Conservation (phyloP, 2,888 invertebrate species). For the Apantesis nais region DNA sequence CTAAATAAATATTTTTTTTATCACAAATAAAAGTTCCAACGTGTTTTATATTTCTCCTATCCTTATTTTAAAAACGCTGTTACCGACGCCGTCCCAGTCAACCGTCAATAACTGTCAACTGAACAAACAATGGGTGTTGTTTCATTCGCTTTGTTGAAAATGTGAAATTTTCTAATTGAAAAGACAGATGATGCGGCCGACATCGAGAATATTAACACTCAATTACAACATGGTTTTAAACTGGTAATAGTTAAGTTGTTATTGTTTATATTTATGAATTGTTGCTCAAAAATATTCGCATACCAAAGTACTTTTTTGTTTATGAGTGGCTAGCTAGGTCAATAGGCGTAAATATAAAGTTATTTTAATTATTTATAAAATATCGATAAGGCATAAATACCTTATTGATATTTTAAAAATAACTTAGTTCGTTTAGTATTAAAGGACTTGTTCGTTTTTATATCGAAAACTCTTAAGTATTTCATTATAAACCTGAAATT, state of each 20-base stretch:
- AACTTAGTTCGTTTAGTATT: no score
- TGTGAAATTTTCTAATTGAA: constrained; percentile 4
- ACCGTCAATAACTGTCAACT: constrained; percentile 13
- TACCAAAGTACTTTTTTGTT: not conserved
- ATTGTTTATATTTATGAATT: not conserved
- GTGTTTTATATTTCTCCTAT: not conserved
- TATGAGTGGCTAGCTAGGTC: no score
- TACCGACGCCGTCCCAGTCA: not conserved
- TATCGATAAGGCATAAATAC: no score
- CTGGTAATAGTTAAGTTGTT: not conserved
- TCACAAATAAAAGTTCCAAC: not conserved
- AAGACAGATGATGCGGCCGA: not conserved
- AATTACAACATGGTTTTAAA: not conserved
- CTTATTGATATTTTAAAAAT: no score
- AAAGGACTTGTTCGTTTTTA: no score
- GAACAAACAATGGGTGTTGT: constrained; percentile 23
- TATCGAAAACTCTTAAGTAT: no score
- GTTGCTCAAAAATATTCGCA: not conserved
- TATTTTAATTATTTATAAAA: no score
- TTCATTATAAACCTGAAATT: no score
- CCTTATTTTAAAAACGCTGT: not conserved
- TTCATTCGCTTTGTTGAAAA: constrained; percentile 8
- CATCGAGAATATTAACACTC: not conserved
- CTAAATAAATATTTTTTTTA: not conserved
- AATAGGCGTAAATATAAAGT: no score